Evolutionary conservation across 2,888 invertebrate genomes (phyloP), one percentile per base, ranked within the genome.

Genomic region (Didymodactylos carnosus): DNA sequence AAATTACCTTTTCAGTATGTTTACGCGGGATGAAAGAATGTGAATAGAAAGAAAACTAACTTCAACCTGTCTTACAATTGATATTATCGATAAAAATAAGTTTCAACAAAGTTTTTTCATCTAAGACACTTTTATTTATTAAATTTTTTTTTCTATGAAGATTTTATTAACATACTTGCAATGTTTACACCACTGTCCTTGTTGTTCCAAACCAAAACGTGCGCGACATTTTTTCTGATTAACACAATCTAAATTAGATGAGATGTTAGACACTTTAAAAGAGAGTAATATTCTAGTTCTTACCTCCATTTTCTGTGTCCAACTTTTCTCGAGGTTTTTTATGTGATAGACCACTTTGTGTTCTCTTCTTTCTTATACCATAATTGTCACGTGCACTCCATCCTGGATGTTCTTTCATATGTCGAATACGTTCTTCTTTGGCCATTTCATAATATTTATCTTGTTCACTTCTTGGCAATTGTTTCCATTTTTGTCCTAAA

Each of bases 351-450:
- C 62, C 62, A 89, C 92, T 90, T 78, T 84, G 85, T 91, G 97
- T 97, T 90, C 97, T 97, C 90, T 94, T 95, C 86, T 91, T 91
- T 87, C 94, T 94, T 87, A 93, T 92, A 87, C 95, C 95, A 88
- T 98, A 98, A 90, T 98, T 98, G 90, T 99, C 97, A 85, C 97
- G 88, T 84, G 97, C 95, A 88, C 93, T 92, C 97, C 97, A 98
- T 85, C 94, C 94, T 82, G 98, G 98, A 87, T 98, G 95, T 87
- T 93, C 89, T 88, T 95, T 93, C 90, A 94, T 91, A 88, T 99
- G 98, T 82, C 94, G 90, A 88, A 97, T 94, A 86, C 95, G 90
- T 88, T 98, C 98, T 88, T 94, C 93, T 84, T 94, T 89, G 86
- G 97, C 97, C 89, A 94, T 94, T 88, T 95, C 95, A 88, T 97